phyloP scores from a whole-genome alignment of 2,113 vertebrate genomes.

The Antechinus flavipes region DNA sequence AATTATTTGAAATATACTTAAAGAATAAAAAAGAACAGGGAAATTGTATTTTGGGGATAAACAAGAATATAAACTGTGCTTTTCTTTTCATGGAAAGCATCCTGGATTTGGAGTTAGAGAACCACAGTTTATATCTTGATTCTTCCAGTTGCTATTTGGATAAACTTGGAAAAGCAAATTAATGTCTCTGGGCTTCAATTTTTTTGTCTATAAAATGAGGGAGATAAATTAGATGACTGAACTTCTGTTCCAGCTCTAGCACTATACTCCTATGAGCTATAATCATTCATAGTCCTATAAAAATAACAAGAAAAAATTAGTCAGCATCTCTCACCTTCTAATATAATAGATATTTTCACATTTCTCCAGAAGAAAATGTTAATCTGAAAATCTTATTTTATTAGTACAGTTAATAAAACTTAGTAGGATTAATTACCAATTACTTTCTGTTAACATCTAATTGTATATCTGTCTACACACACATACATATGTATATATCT shows the following conservation, averaged over 20 bases:
- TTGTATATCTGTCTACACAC: neutral
- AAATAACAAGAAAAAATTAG: neutral
- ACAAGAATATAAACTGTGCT: neutral
- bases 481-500: too few relatives aligned
- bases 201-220: neutral
- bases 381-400: neutral
- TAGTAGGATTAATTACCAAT: neutral
- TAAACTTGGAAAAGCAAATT: neutral
- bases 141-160: neutral
- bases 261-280: neutral
- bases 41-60: neutral
- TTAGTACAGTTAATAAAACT: neutral
- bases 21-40: neutral
- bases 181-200: neutral
- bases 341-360: neutral
- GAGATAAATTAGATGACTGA: neutral
- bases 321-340: neutral
- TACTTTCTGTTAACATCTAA: neutral
- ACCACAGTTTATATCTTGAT: neutral
- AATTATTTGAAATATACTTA: neutral
- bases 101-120: neutral
- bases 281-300: neutral
- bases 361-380: neutral
- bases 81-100: conserved; percentile 11
- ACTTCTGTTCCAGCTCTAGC: neutral